Conservation (phyloP, 2,888 invertebrate genomes). For the Apeira syringaria region DNA sequence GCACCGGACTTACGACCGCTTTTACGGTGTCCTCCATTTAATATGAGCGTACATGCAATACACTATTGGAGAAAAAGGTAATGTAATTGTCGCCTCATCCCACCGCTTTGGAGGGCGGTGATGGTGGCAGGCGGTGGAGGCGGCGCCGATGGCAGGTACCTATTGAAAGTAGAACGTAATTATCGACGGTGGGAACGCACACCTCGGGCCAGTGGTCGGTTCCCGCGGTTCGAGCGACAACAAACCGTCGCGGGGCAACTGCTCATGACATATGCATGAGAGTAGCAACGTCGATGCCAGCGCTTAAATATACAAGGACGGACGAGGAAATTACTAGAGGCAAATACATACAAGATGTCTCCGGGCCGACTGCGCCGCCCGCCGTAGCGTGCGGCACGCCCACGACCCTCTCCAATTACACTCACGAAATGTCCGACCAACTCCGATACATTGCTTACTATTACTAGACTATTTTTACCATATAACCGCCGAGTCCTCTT, state of each 20-base stretch:
- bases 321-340: constrained; percentile 74
- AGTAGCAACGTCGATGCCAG: constrained; percentile 64
- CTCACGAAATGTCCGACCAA: constrained; percentile 67
- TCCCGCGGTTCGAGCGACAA: constrained; percentile 77
- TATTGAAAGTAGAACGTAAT: constrained; percentile 75
- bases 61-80: constrained; percentile 59
- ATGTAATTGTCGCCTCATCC: constrained; percentile 78
- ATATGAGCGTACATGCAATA: constrained; percentile 72
- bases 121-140: constrained; percentile 33
- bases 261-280: constrained; percentile 83
- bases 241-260: constrained; percentile 81
- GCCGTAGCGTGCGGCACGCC: constrained; percentile 63
- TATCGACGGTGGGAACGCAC: constrained; percentile 51
- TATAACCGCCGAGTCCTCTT: constrained; percentile 55
- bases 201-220: constrained; percentile 62
- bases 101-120: constrained; percentile 42
- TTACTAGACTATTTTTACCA: constrained; percentile 63
- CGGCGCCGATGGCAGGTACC: constrained; percentile 56
- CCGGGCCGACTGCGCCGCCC: constrained; percentile 43
- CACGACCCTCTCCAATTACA: constrained; percentile 61
- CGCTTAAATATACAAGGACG: constrained; percentile 79
- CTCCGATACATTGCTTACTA: constrained; percentile 59
- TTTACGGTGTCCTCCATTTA: constrained; percentile 72
- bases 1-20: constrained; percentile 58
- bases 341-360: constrained; percentile 77